Evolutionary conservation across 2,797 vertebrate genomes (phyloP).

Genomic region (Sebastes variabilis): DNA sequence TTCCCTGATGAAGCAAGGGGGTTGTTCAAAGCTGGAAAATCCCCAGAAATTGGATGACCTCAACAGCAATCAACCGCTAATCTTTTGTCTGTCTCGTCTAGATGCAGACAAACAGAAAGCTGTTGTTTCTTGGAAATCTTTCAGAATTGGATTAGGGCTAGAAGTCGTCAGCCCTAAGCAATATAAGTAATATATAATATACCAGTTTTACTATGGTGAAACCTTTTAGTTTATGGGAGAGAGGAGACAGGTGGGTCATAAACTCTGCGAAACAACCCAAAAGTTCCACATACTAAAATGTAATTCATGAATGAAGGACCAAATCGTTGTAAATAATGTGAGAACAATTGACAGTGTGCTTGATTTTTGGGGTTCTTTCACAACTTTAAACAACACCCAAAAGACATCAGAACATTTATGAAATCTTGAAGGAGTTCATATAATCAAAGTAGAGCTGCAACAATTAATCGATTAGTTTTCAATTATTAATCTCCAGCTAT

Average conservation of each 20-base stretch:
- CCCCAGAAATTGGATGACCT: slow-evolving; percentile 32
- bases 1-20: slow-evolving; percentile 37
- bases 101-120: slow-evolving; percentile 18
- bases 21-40: slow-evolving; percentile 50
- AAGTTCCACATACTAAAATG: neutral
- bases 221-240: neutral
- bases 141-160: neutral
- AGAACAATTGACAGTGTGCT: neutral
- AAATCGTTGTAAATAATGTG: fast-evolving
- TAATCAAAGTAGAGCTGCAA: neutral
- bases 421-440: neutral
- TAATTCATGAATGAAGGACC: neutral
- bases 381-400: no score
- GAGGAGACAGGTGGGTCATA: neutral
- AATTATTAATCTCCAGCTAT: no score
- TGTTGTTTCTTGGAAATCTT: neutral
- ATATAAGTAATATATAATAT: no score
- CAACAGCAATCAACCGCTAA: slow-evolving; percentile 46
- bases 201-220: neutral
- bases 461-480: no score
- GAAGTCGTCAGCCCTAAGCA: neutral
- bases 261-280: neutral
- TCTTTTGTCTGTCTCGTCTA: slow-evolving; percentile 40
- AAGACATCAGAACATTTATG: neutral
- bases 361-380: neutral